These are phyloP conservation scores for Semnopithecus entellus DNA, from an alignment of 2,113 vertebrate species.

Conservation along the genomic window DNA sequence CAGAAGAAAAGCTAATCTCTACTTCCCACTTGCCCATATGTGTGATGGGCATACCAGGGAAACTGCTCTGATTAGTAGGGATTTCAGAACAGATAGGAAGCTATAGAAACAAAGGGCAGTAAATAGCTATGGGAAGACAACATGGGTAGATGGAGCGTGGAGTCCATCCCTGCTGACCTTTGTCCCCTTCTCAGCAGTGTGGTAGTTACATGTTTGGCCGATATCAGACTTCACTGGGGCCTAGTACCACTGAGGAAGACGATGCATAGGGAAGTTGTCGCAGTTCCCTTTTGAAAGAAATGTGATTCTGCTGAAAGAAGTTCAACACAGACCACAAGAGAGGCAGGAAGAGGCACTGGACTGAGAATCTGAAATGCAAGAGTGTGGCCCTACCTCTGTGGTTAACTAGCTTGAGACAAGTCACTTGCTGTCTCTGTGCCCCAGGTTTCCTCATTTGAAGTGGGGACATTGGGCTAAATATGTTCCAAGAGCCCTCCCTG, in stretches of 20 bases:
- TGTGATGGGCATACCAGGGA: background rate
- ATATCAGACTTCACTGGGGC: accelerated
- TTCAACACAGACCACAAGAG: background rate
- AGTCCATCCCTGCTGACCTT: background rate
- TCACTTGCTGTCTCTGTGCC: background rate
- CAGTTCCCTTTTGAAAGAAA: background rate
- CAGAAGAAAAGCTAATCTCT: background rate
- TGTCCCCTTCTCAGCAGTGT: background rate
- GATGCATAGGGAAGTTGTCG: background rate
- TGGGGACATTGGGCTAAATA: background rate
- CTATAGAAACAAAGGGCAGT: background rate
- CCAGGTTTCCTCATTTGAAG: background rate
- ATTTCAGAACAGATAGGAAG: background rate
- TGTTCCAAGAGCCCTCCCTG: background rate
- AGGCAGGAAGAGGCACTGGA: background rate
- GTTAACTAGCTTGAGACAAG: background rate
- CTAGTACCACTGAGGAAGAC: background rate
- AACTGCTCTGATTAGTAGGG: background rate
- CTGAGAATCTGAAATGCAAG: background rate
- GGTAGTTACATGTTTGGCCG: background rate
- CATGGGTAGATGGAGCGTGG: background rate
- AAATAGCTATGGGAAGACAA: background rate
- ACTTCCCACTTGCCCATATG: background rate
- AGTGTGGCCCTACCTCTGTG: background rate
- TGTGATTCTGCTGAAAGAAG: background rate